A percentile compares a stretch with the other conserved stretches of the same genome.
Conservation (phyloP, 2,797 vertebrate genomes). For the Lepilemur ruficaudatus region DNA sequence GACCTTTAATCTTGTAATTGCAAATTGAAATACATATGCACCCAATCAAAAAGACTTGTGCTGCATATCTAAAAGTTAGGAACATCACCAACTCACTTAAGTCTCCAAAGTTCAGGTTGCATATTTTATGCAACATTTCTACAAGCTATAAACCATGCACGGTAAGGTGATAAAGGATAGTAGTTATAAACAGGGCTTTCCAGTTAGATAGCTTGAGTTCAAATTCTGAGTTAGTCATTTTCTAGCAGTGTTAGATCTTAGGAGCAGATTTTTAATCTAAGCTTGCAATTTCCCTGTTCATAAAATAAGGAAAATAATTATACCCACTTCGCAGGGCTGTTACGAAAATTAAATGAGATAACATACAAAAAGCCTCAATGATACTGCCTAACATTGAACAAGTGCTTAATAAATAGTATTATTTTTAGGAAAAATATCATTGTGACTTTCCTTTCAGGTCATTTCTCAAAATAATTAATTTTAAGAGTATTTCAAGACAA, state of each 20-base stretch:
- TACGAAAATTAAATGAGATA: constrained; percentile 19
- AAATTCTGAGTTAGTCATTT: constrained; percentile 1
- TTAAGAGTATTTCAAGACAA: background rate
- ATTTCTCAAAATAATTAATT: constrained; percentile 1
- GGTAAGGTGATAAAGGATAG: background rate
- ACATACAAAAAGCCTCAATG: background rate
- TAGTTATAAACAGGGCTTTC: background rate
- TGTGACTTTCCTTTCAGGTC: background rate
- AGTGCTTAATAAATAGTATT: background rate
- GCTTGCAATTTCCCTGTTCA: background rate
- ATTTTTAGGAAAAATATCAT: background rate
- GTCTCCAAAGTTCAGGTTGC: background rate
- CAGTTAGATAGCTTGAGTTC: constrained; percentile 5
- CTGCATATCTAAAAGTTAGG: constrained; percentile 23
- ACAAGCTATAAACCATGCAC: background rate
- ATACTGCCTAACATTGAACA: background rate
- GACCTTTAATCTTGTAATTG: constrained; percentile 71
- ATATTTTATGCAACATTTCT: background rate
- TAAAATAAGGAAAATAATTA: background rate
- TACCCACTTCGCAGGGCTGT: background rate
- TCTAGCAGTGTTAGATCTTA: background rate
- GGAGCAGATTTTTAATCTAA: background rate
- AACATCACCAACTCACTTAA: background rate
- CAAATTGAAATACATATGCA: constrained; percentile 54
- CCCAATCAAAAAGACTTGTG: constrained; percentile 60